Base-by-base conservation (phyloP, 2,113 vertebrate genomes). In the Mixornis gularis region DNA sequence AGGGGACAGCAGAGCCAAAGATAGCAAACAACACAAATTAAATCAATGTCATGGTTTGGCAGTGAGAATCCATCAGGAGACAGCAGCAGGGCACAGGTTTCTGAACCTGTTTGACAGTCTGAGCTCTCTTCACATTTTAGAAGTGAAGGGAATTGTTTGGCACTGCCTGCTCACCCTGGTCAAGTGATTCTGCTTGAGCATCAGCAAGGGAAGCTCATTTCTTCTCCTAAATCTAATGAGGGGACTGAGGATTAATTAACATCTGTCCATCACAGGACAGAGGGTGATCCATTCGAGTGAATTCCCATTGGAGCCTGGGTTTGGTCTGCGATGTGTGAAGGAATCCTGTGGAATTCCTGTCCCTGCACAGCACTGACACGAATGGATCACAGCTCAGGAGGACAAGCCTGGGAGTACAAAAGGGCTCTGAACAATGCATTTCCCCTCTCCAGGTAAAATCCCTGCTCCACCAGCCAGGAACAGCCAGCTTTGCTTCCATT, bases 341-440 rank as follows among this genome's bases (percentile, higher is more conserved):
- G 55, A 62, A 41, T 64, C 32, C 58, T 41, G 10, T 53, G 40
- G 34, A 40, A 71, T 70, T 56, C 49, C 41, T 73, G 13, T 52
- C 38, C 84, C 77, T 60, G 32, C 40, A 19, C 30, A 77, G 55
- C 60, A 21, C 17, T 9, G 53, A 32, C 21, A n/a, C 59, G 10
- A 19, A 22, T 0, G 11, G 51, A 63, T 63, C 91, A 48, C 29
- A 52, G 19, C 77, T 74, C 81, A 82, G 25, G 25, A 85, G 82
- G 56, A 70, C 62, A 36, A 58, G 41, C 10, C 51, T 74, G 17
- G 10, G 36, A 51, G 73, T 17, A 17, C 32, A 84, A n/a, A 76
- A 69, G 63, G 76, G 85, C 90, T 97, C 81, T 65, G 84, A 63
- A 69, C 48, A 73, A 55, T 16, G 65, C 49, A 62, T 85, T 87